Base-by-base conservation (phyloP, 2,888 invertebrate species). In the Euzophera pinguis region DNA sequence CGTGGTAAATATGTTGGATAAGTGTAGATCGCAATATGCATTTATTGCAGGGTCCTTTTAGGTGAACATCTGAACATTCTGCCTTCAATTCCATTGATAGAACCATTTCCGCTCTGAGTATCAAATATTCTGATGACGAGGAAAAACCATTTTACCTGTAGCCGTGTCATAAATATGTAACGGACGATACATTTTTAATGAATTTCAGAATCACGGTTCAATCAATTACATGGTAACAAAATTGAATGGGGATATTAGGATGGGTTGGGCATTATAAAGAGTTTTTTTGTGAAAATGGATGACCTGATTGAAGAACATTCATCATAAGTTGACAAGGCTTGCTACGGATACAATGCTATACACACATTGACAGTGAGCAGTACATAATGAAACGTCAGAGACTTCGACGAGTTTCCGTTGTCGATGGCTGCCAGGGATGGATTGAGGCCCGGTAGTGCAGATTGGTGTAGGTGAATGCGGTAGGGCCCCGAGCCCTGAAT, bases 281-380 rank as follows among this genome's bases (percentile, higher is more conserved):
- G 9, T 45, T 14, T 45, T 38, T 22, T 9, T 32, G 13, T 32
- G 45, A n/a, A 50, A 50, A 50, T 32, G 13, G 49, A 22, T 27
- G n/a, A 29, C 49, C 16, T 32, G 49, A 39, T 39, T 50, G 49
- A 48, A 16, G n/a, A 50, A 39, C 49, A 39, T 50, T 50, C 49
- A 41, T 50, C 49, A 50, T 39, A 16, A 39, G 14, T 27, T 48
- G 48, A 48, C 48, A 47, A 32, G 34, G 37, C 27, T 12, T n/a
- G 38, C 29, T 16, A 16, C n/a, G 45, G 32, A 12, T 13, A 39
- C 39, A 39, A 50, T 16, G 16, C 22, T 4, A 13, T 32, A 10
- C 29, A 7, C 5, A 39, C 5, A 41, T 27, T 22, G 48, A 13
- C 38, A 38, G 22, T 6, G 14, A 13, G 13, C 39, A 39, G 38